A percentile compares a stretch with the other conserved stretches of the same genome.
These are phyloP conservation scores for Rhynchophorus ferrugineus DNA, from an alignment of 1,140 invertebrate species.

Conservation along the genomic window DNA sequence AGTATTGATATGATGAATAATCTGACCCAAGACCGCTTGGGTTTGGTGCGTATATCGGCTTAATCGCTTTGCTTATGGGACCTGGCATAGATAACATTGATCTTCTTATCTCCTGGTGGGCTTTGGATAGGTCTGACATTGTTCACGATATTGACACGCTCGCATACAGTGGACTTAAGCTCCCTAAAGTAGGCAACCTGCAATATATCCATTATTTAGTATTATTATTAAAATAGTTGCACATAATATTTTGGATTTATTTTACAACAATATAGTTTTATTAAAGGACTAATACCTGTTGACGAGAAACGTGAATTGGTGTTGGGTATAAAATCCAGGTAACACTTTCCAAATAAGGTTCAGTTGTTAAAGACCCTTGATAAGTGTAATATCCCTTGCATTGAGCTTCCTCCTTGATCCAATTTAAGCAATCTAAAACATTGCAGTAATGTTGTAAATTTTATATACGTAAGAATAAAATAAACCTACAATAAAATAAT, in stretches of 20 bases:
- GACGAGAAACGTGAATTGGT: slow-evolving; percentile 58
- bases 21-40: not conserved
- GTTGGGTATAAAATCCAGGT: slow-evolving; percentile 68
- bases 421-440: slow-evolving; percentile 41
- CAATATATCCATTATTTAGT: too few relatives aligned
- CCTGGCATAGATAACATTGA: slow-evolving; percentile 36
- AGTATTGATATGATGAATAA: not conserved
- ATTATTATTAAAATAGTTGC: too few relatives aligned
- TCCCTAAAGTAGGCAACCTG: slow-evolving; percentile 37
- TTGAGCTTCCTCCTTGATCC: slow-evolving; percentile 42
- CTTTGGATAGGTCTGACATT: slow-evolving; percentile 38
- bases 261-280: too few relatives aligned
- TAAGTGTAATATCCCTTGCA: slow-evolving; percentile 52
- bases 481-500: too few relatives aligned
- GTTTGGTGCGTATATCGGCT: not conserved
- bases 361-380: slow-evolving; percentile 64
- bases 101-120: slow-evolving; percentile 29
- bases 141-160: slow-evolving; percentile 34
- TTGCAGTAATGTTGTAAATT: too few relatives aligned
- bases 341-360: slow-evolving; percentile 61
- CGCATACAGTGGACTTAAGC: slow-evolving; percentile 36
- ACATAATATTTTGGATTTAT: too few relatives aligned
- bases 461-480: too few relatives aligned
- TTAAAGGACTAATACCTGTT: too few relatives aligned
- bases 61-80: slow-evolving; percentile 33